Base-by-base conservation (phyloP, 2,113 vertebrate species). In the Lepus timidus region DNA sequence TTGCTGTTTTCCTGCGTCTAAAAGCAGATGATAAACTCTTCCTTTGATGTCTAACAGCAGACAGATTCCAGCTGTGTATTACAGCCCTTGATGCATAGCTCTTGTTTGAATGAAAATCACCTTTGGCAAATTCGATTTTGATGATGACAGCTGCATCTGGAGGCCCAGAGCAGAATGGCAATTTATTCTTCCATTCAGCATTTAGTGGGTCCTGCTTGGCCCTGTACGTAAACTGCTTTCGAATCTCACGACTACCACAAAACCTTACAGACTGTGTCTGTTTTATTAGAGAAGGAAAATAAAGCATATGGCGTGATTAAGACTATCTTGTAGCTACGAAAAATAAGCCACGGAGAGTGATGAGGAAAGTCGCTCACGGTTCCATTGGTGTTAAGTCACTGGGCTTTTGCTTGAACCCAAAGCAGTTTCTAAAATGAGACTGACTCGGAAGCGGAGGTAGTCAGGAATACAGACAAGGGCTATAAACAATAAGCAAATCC, bases 41-140 rank as follows among this genome's bases (percentile, higher is more conserved):
- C 36, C 93, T 93, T 94, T 95, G 70, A 93, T 95, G 79, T 39
- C 93, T 33, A 88, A 4, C n/a, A 75, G 75, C 33, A 76, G 29
- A 44, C 55, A 33, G 39, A 71, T 75, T 91, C 33, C 61, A 55
- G 14, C 88, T 91, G 85, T 61, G 6, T 23, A 22, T 82, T 79
- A 81, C 1, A 22, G 29, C 58, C 51, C 70, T 85, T 31, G 83
- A 36, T 74, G 64, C 64, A 0, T 74, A 58, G 61, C 55, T 93
- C 52, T 76, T 89, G 91, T 83, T 65, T 85, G 87, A 92, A 51
- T 94, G 89, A 89, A 96, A 81, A 94, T 88, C 91, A 62, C 58
- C 78, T 94, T 71, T 36, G 52, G 89, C 88, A 91, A 91, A 88
- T 95, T 95, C 85, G 91, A 92, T 95, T 91, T 95, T 92, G 91